phyloP scores from a whole-genome alignment of 2,113 vertebrate species.

The Megalops atlanticus region DNA sequence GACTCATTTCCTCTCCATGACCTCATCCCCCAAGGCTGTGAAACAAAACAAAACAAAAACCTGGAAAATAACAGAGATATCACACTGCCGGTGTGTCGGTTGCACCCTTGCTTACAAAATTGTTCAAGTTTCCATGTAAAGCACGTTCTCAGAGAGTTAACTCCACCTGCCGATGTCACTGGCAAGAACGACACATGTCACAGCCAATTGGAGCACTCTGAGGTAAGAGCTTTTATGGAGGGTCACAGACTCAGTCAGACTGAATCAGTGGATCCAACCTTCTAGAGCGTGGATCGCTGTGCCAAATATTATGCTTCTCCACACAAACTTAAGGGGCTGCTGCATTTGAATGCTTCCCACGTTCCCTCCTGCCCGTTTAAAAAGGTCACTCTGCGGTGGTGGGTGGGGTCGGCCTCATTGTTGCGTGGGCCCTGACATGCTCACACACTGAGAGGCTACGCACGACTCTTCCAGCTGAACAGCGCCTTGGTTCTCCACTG shows the following conservation, averaged over 20 bases:
- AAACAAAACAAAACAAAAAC: constrained; percentile 22
- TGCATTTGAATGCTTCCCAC: constrained; percentile 39
- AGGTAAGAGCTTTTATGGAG: background rate
- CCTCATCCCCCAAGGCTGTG: background rate
- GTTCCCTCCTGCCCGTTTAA: background rate
- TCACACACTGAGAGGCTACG: background rate
- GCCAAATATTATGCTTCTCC: constrained; percentile 20
- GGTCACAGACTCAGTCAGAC: background rate
- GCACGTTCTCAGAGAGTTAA: background rate
- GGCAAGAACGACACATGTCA: background rate
- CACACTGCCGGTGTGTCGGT: background rate
- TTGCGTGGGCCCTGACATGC: background rate
- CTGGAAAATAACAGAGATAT: constrained; percentile 15
- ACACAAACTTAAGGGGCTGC: constrained; percentile 30
- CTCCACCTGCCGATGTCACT: background rate
- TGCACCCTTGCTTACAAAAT: background rate
- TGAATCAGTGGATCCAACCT: background rate
- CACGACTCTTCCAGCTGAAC: background rate
- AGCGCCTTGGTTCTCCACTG: background rate
- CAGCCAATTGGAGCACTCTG: constrained; percentile 2
- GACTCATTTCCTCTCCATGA: constrained; percentile 14
- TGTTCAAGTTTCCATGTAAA: background rate
- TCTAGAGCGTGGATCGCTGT: background rate
- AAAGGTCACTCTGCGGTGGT: background rate
- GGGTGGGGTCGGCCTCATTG: background rate